A percentile compares a stretch with the other conserved stretches of the same genome.
Conservation (phyloP, 2,888 invertebrate species). For the Tetropium fuscum region DNA sequence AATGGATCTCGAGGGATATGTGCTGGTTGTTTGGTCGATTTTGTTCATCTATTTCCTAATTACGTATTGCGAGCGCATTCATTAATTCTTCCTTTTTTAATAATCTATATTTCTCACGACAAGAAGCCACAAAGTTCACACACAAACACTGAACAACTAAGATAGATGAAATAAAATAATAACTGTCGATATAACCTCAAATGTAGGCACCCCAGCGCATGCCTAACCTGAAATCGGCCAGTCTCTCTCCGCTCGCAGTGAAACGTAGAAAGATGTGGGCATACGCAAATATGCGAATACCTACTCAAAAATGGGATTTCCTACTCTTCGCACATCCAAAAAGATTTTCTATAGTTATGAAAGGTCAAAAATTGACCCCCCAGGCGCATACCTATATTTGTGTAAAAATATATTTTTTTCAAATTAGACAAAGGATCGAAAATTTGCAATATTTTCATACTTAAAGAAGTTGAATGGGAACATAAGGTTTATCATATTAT, state of each 20-base stretch:
- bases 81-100: neutral
- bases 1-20: neutral
- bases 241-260: neutral
- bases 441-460: too few species aligned
- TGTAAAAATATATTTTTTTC: too few species aligned
- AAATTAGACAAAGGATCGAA: too few species aligned
- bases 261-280: neutral
- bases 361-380: neutral
- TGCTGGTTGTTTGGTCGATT: conserved; percentile 1
- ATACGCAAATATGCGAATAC: neutral
- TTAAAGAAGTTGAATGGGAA: too few species aligned
- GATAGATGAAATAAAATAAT: neutral
- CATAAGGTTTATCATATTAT: too few species aligned
- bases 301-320: neutral
- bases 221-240: neutral
- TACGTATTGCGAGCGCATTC: neutral
- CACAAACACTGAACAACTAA: neutral
- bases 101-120: neutral
- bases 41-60: neutral
- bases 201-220: neutral
- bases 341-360: neutral
- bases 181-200: neutral
- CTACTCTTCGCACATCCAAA: neutral
- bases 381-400: too few species aligned
- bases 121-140: neutral